Base-by-base conservation (phyloP, 2,888 invertebrate species). In the Meiosimyza decipiens region DNA sequence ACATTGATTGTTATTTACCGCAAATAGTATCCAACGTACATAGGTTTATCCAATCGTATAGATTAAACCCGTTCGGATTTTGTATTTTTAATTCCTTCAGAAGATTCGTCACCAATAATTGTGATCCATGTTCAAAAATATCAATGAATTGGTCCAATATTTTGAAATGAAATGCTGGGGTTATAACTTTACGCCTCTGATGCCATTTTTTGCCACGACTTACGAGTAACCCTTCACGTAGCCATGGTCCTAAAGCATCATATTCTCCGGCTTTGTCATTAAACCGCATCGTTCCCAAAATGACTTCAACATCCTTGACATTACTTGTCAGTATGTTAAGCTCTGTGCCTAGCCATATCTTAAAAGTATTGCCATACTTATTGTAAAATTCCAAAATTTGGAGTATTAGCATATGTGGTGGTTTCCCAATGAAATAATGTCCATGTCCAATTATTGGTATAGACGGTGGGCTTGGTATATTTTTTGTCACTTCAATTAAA, bases 151-250 rank as follows among this genome's bases (percentile, higher is more conserved):
- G 90, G 80, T 92, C 91, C 51, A 95, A 86, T 71, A 94, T 93
- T 81, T 92, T 91, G 83, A 94, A 94, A 85, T 95, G 95, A 84
- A 94, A 95, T 0, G 94, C 91, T 1, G 94, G 94, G 0, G 94
- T 94, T 69, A 94, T 86, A 75, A 93, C 89, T 85, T 92, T 93
- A 47, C 94, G 88, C 13, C 92, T 89, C 2, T 87, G 86, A 78
- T 89, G 81, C 86, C 86, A 85, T 62, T 85, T 85, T 50, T 77
- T 79, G 9, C 86, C 85, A 3, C 82, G 78, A 33, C 90, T 88
- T 1, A 90, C 89, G 0, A 91, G 87, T 0, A 91, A 87, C 1
- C 91, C 91, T 71, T 89, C 87, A 13, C 89, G 88, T 1, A 90
- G 83, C 90, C 90, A 90, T 0, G 88, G 86, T 47, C 83, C 82